phyloP scores from a whole-genome alignment of 2,113 vertebrate species.

The Meriones unguiculatus region DNA sequence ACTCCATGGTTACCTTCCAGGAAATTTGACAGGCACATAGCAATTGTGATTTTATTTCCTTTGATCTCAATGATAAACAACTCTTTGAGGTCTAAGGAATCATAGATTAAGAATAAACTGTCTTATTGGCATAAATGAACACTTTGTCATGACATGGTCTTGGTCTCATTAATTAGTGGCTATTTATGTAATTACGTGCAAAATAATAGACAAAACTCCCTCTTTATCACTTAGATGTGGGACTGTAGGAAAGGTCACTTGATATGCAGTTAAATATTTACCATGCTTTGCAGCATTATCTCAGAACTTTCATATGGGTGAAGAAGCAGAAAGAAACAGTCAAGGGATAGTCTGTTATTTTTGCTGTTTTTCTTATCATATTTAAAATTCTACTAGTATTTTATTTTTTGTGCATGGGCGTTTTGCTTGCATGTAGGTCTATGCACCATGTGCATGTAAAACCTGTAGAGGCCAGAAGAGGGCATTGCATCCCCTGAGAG shows the following conservation, averaged over 20 bases:
- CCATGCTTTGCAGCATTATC: constrained; percentile 22
- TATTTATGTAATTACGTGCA: neutral
- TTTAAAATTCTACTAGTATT: neutral
- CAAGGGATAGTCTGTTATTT: neutral
- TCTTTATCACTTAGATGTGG: neutral
- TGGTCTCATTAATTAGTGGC: neutral
- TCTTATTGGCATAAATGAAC: neutral
- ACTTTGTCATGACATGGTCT: neutral
- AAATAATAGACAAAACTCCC: neutral
- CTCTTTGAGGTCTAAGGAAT: neutral
- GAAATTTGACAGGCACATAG: neutral
- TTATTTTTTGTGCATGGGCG: neutral
- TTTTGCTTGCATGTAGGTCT: neutral
- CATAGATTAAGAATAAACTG: neutral
- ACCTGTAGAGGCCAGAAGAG: neutral
- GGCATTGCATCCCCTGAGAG: neutral
- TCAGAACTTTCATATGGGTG: constrained; percentile 34
- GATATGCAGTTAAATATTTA: constrained; percentile 68
- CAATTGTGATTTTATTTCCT: neutral
- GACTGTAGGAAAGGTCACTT: constrained; percentile 51
- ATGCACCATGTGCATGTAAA: neutral
- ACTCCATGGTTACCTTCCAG: neutral
- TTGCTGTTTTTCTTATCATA: neutral
- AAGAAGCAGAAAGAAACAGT: neutral
- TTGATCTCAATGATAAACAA: neutral